Conservation (phyloP, 2,797 vertebrate genomes). For the Anguilla obscura region DNA sequence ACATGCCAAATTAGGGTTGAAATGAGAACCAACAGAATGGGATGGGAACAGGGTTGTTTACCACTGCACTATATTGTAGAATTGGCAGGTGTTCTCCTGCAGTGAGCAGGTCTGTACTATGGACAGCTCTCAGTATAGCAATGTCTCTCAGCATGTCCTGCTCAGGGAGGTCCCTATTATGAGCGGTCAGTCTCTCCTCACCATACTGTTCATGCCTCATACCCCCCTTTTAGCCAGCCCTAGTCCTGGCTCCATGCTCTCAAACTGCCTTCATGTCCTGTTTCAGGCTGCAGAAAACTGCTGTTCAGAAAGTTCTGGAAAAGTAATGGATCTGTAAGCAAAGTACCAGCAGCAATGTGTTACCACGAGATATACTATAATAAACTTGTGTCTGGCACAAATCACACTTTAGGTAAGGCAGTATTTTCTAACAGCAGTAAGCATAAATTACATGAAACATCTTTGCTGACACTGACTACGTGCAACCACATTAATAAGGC, state of each 20-base stretch:
- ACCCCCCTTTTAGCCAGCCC: not conserved
- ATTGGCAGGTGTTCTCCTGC: not conserved
- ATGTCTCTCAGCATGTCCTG: not conserved
- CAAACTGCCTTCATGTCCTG: not conserved
- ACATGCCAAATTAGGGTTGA: no score
- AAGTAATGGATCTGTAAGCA: not conserved
- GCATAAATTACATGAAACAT: not conserved
- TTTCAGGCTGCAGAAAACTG: slow-evolving; percentile 8
- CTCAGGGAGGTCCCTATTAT: not conserved
- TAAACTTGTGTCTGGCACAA: not conserved
- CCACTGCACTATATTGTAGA: not conserved
- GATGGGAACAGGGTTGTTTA: no score
- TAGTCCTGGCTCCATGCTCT: not conserved
- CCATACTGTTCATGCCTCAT: not conserved
- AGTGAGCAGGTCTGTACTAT: not conserved
- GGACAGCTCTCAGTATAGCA: not conserved
- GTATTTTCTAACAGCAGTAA: not conserved
- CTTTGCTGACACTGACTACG: not conserved
- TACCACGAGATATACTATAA: not conserved
- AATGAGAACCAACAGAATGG: no score
- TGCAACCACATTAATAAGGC: not conserved
- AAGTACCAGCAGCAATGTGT: not conserved
- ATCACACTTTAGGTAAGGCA: not conserved
- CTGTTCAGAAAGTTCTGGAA: no score
- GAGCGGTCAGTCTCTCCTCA: not conserved